phyloP scores from a whole-genome alignment of 2,888 invertebrate species.

The Machimus rusticus region DNA sequence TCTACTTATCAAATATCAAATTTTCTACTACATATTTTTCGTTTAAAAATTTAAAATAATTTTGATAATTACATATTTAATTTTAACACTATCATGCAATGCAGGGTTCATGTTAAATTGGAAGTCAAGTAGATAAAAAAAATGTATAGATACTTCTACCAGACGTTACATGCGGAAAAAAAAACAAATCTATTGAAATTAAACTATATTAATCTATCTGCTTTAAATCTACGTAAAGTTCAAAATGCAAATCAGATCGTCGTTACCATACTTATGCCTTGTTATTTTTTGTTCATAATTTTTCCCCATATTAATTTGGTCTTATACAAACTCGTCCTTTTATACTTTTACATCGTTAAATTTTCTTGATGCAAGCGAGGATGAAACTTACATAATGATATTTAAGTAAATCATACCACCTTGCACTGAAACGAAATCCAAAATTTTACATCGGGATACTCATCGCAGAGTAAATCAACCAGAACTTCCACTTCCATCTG shows the following conservation, averaged over 20 bases:
- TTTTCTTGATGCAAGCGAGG: neutral
- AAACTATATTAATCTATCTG: neutral
- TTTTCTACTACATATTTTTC: no score
- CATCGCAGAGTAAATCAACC: conserved; percentile 74
- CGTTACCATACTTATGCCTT: neutral
- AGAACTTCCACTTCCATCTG: conserved; percentile 80
- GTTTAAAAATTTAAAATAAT: no score
- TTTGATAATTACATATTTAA: no score
- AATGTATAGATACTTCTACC: neutral
- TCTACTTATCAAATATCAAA: no score
- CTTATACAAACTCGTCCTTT: neutral
- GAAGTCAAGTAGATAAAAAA: neutral
- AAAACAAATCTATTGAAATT: no score
- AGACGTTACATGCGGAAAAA: no score
- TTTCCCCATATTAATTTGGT: neutral
- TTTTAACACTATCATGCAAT: neutral
- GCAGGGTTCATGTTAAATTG: neutral
- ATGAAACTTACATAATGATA: conserved; percentile 25
- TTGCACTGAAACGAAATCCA: conserved; percentile 91
- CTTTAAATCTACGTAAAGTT: neutral
- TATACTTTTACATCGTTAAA: neutral
- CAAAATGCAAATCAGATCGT: neutral
- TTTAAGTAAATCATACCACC: conserved; percentile 63
- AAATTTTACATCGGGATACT: conserved; percentile 80
- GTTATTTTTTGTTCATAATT: neutral